Evolutionary conservation across 2,888 invertebrate genomes (phyloP).

Genomic region (Cosmia trapezina): DNA sequence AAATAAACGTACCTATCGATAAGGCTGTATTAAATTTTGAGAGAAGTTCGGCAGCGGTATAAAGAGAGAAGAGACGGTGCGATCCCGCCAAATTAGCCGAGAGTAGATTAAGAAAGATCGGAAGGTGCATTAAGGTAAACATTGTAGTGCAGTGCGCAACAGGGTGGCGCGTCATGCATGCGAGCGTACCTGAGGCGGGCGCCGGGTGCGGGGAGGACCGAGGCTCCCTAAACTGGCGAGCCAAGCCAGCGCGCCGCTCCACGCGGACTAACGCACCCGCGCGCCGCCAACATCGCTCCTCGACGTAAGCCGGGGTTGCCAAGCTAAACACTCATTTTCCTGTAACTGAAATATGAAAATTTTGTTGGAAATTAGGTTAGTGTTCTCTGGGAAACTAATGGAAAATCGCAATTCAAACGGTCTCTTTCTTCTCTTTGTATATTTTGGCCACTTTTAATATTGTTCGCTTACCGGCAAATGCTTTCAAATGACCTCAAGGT

Average conservation of each 20-base stretch:
- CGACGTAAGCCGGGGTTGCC: constrained; percentile 72
- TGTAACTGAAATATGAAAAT: not conserved
- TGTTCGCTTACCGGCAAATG: not conserved
- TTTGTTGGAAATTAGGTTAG: not conserved
- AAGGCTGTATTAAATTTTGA: constrained; percentile 41
- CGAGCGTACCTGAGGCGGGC: constrained; percentile 82
- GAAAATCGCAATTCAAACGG: not conserved
- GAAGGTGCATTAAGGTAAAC: constrained; percentile 76
- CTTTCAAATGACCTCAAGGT: not conserved
- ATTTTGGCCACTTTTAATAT: not conserved
- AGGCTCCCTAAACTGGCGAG: constrained; percentile 67
- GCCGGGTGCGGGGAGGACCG: constrained; percentile 77
- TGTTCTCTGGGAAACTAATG: not conserved
- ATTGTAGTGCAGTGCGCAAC: constrained; percentile 87
- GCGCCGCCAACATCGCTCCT: constrained; percentile 64
- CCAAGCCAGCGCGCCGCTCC: constrained; percentile 83
- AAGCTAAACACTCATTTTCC: constrained; percentile 32
- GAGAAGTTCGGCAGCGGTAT: constrained; percentile 55
- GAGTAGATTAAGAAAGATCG: constrained; percentile 68
- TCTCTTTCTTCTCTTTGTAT: not conserved
- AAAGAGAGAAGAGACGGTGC: constrained; percentile 55
- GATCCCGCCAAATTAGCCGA: constrained; percentile 66
- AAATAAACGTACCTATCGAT: constrained; percentile 55
- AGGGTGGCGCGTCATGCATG: constrained; percentile 79
- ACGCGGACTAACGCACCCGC: constrained; percentile 84